These are phyloP conservation scores for Panulirus ornatus DNA, from an alignment of 1,140 invertebrate genomes.

Conservation along the genomic window DNA sequence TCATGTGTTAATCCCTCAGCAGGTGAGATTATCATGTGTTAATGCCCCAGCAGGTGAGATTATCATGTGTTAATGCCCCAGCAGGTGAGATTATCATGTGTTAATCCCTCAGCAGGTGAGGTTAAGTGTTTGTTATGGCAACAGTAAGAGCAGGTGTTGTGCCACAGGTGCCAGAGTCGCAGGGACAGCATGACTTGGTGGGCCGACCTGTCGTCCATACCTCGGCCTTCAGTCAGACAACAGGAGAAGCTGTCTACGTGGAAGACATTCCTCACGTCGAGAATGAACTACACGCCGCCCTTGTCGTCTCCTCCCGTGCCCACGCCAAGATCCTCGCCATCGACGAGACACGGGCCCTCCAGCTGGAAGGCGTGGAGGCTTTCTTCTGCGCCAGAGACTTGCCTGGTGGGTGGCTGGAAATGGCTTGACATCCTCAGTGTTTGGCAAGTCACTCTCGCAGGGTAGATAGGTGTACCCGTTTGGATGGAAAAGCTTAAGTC, in stretches of 20 bases:
- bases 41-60: too few relatives aligned
- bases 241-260: conserved; percentile 94
- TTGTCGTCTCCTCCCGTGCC: conserved; percentile 88
- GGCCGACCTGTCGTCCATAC: conserved; percentile 89
- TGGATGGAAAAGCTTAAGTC: too few relatives aligned
- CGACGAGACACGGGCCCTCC: conserved; percentile 84
- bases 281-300: conserved; percentile 86
- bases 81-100: too few relatives aligned
- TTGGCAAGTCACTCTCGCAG: too few relatives aligned
- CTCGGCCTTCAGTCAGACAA: conserved; percentile 92
- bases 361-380: conserved; percentile 85
- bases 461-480: too few relatives aligned
- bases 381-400: conserved; percentile 84
- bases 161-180: conserved; percentile 81
- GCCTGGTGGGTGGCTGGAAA: conserved; percentile 80
- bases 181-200: conserved; percentile 85
- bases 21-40: too few relatives aligned
- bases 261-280: conserved; percentile 90
- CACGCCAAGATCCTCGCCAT: conserved; percentile 88
- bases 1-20: too few relatives aligned
- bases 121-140: too few relatives aligned
- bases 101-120: too few relatives aligned
- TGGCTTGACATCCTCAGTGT: too few relatives aligned
- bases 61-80: too few relatives aligned
- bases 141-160: too few relatives aligned